phyloP scores from a whole-genome alignment of 1,140 invertebrate species.

The Zaprionus ornatus region DNA sequence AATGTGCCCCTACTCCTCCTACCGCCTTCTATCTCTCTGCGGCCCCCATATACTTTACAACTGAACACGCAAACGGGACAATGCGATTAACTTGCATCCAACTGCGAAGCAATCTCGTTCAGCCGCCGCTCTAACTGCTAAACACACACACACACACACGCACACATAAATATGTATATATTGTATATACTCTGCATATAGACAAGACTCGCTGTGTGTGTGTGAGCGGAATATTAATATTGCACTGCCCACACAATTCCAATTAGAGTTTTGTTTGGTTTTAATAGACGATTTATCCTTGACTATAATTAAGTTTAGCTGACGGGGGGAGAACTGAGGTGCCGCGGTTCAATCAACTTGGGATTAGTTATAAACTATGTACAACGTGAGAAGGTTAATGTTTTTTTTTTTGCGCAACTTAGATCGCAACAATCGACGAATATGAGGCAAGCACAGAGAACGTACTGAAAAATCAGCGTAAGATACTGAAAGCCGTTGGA shows the following conservation, averaged over 20 bases:
- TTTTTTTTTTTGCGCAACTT: neutral
- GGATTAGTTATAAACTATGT: neutral
- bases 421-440: no score
- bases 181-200: neutral
- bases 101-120: conserved; percentile 21
- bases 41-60: neutral
- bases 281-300: conserved; percentile 4
- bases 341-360: neutral
- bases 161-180: neutral
- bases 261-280: conserved; percentile 2
- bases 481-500: no score
- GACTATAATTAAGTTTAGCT: conserved; percentile 3
- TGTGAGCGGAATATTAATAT: conserved; percentile 2
- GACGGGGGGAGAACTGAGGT: neutral
- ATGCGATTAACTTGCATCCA: conserved; percentile 39
- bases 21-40: neutral
- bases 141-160: neutral
- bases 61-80: neutral
- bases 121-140: neutral
- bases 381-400: neutral
- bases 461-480: no score
- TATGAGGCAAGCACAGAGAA: no score
- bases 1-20: neutral
- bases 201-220: neutral
- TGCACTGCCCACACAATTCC: neutral